A percentile compares a stretch with the other conserved stretches of the same genome.
These are phyloP conservation scores for Piaya cayana DNA, from an alignment of 2,113 vertebrate species.

Conservation along the genomic window DNA sequence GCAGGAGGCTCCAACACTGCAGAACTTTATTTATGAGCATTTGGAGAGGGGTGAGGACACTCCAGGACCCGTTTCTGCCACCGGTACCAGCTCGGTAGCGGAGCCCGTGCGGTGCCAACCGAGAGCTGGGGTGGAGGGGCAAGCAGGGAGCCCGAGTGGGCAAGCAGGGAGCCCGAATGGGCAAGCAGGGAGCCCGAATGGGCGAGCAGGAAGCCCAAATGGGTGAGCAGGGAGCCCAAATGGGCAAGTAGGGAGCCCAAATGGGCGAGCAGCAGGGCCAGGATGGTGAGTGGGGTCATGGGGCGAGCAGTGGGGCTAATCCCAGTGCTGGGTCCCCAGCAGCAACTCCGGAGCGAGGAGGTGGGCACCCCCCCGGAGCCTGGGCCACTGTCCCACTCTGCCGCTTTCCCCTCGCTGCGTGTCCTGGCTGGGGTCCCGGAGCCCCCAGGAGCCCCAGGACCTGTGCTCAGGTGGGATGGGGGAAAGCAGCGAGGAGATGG, in stretches of 20 bases:
- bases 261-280: too few species aligned
- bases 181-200: neutral
- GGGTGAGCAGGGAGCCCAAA: neutral
- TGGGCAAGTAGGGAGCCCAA: neutral
- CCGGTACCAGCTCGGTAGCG: neutral
- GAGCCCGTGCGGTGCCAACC: neutral
- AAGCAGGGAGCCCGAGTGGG: neutral
- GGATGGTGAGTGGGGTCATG: too few species aligned
- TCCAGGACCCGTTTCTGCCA: neutral
- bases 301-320: too few species aligned
- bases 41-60: neutral
- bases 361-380: neutral
- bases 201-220: neutral
- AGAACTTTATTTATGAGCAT: neutral
- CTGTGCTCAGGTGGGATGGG: neutral
- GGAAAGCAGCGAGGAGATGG: too few species aligned
- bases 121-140: too few species aligned
- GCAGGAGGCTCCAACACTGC: neutral
- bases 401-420: neutral
- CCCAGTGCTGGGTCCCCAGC: too few species aligned
- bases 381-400: neutral
- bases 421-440: neutral
- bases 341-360: neutral
- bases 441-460: neutral
- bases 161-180: neutral